These are phyloP conservation scores for Metridium senile DNA, from an alignment of 92 coral and sea anemone genomes.

Conservation along the genomic window DNA sequence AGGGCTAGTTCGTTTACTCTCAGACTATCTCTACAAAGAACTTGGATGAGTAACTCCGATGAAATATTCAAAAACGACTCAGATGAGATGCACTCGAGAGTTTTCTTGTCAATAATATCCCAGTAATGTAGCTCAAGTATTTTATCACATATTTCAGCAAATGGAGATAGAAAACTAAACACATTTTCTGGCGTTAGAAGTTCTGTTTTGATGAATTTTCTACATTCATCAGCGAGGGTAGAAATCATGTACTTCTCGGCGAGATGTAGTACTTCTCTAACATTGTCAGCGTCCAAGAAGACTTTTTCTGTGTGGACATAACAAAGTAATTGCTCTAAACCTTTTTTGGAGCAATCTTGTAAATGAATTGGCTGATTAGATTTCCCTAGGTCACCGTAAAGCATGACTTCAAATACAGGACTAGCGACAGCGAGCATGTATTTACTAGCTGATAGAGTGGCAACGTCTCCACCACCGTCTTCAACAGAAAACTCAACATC, in stretches of 20 bases:
- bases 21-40: slow-evolving; percentile 58
- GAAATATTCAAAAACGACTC: slow-evolving; percentile 51
- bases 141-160: slow-evolving; percentile 45
- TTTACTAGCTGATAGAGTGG: slow-evolving; percentile 68
- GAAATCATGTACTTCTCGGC: slow-evolving; percentile 77
- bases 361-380: slow-evolving; percentile 41
- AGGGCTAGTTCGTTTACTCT: slow-evolving; percentile 59
- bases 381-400: slow-evolving; percentile 61
- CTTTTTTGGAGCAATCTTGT: slow-evolving; percentile 68
- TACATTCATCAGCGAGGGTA: slow-evolving; percentile 51
- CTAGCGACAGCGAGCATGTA: slow-evolving; percentile 69
- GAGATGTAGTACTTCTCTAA: slow-evolving; percentile 58
- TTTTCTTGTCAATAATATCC: slow-evolving; percentile 59
- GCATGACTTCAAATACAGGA: slow-evolving; percentile 79
- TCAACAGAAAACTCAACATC: slow-evolving; percentile 43
- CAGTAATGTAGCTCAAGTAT: slow-evolving; percentile 56
- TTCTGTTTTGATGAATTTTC: slow-evolving; percentile 48
- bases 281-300: slow-evolving; percentile 47
- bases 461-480: slow-evolving; percentile 27
- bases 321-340: slow-evolving; percentile 70
- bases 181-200: slow-evolving; percentile 58
- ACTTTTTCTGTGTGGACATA: slow-evolving; percentile 70
- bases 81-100: slow-evolving; percentile 53
- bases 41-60: slow-evolving; percentile 36
- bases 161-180: slow-evolving; percentile 59